Conservation (phyloP, 2,113 vertebrate genomes). For the Sander lucioperca region DNA sequence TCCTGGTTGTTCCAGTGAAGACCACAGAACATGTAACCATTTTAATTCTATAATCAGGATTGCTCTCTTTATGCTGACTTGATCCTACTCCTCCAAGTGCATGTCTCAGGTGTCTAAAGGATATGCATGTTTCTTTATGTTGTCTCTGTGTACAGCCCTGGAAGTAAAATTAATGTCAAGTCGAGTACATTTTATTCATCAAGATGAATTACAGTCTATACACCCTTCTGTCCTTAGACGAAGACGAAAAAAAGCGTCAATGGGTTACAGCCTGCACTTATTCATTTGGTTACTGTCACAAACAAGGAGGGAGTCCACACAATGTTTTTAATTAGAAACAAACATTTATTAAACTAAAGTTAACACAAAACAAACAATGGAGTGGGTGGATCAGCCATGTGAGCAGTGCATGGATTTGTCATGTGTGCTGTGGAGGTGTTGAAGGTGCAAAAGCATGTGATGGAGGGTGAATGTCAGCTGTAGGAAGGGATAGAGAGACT, state of each 20-base stretch:
- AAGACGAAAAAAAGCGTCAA: neutral
- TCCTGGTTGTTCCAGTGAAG: neutral
- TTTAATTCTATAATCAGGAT: no score
- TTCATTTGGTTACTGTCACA: neutral
- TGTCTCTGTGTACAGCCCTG: neutral
- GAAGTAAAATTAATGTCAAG: neutral
- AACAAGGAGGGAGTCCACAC: neutral
- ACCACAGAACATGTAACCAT: no score
- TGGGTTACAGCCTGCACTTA: neutral
- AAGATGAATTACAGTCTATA: neutral
- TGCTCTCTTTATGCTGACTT: neutral
- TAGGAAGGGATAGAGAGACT: neutral
- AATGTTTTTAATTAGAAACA: neutral
- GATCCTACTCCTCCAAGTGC: no score
- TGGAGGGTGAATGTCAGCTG: neutral
- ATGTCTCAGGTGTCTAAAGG: neutral
- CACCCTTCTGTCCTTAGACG: neutral
- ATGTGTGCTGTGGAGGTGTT: neutral
- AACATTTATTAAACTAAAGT: neutral
- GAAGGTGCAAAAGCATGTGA: neutral
- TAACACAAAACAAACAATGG: neutral
- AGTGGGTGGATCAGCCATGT: no score
- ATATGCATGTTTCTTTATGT: neutral
- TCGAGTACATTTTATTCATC: neutral
- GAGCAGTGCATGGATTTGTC: neutral